Evolutionary conservation across 2,797 vertebrate genomes (phyloP).

Genomic region (Phataginus tetradactyla): DNA sequence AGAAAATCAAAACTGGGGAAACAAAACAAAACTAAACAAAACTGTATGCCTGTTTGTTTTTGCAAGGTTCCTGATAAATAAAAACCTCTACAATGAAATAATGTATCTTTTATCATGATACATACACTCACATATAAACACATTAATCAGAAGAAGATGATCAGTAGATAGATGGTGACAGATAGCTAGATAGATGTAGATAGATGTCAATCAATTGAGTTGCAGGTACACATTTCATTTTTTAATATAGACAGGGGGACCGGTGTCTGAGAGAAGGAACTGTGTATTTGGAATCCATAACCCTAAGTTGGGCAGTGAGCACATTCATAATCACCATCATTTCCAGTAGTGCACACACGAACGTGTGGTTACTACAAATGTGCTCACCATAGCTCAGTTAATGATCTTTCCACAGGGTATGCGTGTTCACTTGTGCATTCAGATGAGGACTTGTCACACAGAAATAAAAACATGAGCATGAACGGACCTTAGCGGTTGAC

Average conservation of each 20-base stretch:
- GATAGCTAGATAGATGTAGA: not conserved
- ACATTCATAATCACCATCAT: not conserved
- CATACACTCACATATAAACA: not conserved
- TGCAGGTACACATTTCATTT: not conserved
- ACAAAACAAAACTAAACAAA: not conserved
- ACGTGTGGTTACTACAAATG: not conserved
- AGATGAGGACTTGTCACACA: slow-evolving; percentile 63
- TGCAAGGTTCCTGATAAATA: not conserved
- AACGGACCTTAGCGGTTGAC: slow-evolving; percentile 17
- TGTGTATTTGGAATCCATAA: not conserved
- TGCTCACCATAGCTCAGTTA: slow-evolving; percentile 56
- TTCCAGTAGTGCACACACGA: not conserved
- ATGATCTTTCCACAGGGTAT: slow-evolving; percentile 71
- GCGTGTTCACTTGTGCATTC: slow-evolving; percentile 68
- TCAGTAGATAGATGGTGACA: rapidly evolving
- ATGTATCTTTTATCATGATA: not conserved
- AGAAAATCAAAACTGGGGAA: not conserved
- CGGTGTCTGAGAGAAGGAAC: not conserved
- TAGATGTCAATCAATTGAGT: not conserved
- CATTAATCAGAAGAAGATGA: too few species aligned
- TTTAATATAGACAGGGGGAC: not conserved
- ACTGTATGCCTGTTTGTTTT: not conserved
- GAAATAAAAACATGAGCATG: slow-evolving; percentile 61
- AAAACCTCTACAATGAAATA: not conserved
- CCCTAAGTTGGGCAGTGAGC: not conserved